Evolutionary conservation across 92 coral and sea anemone species (phyloP).

Genomic region (Umimayanthus chanpuru): DNA sequence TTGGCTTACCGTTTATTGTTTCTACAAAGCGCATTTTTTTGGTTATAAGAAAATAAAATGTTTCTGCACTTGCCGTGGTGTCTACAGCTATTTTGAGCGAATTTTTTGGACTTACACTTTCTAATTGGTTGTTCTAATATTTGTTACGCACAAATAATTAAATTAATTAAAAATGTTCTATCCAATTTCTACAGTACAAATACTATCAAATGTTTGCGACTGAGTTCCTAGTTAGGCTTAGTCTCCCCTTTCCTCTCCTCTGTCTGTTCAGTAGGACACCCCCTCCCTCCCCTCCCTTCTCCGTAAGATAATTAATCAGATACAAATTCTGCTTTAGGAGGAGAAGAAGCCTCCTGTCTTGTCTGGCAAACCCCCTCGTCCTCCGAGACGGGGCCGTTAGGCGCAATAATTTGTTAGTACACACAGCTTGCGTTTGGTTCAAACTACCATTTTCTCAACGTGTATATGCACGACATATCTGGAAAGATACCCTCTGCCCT

Average conservation of each 20-base stretch:
- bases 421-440: not conserved
- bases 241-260: not conserved
- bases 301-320: not conserved
- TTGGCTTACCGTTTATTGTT: too few species aligned
- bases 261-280: not conserved
- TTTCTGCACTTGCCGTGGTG: too few species aligned
- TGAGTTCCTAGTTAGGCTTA: not conserved
- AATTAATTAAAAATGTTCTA: too few species aligned
- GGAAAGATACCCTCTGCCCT: not conserved
- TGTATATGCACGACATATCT: too few species aligned
- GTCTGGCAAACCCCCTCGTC: not conserved
- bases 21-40: too few species aligned
- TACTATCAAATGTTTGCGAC: not conserved
- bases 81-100: too few species aligned
- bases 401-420: constrained; percentile 9
- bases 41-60: too few species aligned
- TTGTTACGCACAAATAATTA: too few species aligned
- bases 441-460: not conserved
- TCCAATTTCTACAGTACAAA: too few species aligned
- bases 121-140: too few species aligned
- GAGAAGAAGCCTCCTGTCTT: not conserved
- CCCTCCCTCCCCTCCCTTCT: not conserved
- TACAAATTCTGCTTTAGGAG: not conserved
- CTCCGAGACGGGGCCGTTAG: not conserved
- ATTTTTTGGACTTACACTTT: too few species aligned